phyloP scores from a whole-genome alignment of 2,113 vertebrate genomes.

The Crocuta crocuta region DNA sequence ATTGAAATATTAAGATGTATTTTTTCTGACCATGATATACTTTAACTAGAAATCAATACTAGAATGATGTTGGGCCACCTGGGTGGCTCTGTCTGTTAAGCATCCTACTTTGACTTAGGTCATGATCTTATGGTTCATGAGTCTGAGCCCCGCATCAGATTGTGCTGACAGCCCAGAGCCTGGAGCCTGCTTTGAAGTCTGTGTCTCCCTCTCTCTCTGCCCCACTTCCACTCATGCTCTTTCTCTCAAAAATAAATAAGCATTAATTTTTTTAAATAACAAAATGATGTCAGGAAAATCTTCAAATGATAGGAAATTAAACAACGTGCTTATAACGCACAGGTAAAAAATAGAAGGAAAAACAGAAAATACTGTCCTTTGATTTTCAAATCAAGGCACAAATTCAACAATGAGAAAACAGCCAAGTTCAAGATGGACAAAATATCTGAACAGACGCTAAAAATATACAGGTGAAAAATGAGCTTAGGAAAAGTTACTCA shows the following conservation, averaged over 20 bases:
- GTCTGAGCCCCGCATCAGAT: too few relatives aligned
- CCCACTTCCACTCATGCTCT: too few relatives aligned
- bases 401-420: neutral
- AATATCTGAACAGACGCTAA: neutral
- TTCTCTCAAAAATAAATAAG: too few relatives aligned
- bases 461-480: neutral
- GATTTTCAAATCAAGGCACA: neutral
- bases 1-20: neutral
- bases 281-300: neutral
- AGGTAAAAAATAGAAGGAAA: neutral
- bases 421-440: neutral
- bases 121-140: too few relatives aligned
- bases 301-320: neutral
- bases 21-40: neutral
- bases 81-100: too few relatives aligned
- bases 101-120: too few relatives aligned
- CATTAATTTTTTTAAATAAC: neutral
- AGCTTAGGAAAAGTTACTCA: neutral
- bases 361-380: neutral
- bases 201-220: too few relatives aligned
- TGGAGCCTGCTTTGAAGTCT: too few relatives aligned
- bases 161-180: too few relatives aligned
- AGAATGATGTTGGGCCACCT: neutral
- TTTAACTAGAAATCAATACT: neutral
- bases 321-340: neutral